Percentiles rank a stretch among this genome's conserved stretches.
These are phyloP conservation scores for Chymomyza amoena DNA, from an alignment of 2,888 invertebrate genomes.

Conservation along the genomic window DNA sequence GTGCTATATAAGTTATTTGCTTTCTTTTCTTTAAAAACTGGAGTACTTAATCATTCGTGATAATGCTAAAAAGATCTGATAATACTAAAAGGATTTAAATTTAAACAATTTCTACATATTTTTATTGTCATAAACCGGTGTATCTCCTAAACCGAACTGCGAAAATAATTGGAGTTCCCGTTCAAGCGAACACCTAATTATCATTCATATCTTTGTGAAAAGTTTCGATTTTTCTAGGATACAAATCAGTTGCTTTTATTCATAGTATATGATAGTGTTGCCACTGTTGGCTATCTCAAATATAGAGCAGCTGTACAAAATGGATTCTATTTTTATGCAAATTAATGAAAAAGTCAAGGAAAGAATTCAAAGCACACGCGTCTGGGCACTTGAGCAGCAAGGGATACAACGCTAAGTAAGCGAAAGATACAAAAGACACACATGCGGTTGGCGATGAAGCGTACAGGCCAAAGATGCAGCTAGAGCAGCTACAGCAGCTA, in stretches of 20 bases:
- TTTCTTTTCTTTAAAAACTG: too few species aligned
- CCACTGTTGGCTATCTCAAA: constrained; percentile 38
- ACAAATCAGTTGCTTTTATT: background rate
- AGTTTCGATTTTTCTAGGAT: background rate
- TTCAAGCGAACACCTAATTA: too few species aligned
- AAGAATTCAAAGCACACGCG: constrained; percentile 12
- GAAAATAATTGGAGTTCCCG: too few species aligned
- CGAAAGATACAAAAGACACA: constrained; percentile 3
- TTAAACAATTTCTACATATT: too few species aligned
- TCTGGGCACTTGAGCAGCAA: background rate
- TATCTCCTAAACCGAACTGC: too few species aligned
- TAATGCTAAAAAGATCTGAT: too few species aligned
- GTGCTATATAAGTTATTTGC: too few species aligned
- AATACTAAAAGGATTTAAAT: too few species aligned
- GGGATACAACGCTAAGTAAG: background rate
- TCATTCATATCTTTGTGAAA: too few species aligned
- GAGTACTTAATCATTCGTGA: too few species aligned
- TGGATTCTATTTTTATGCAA: constrained; percentile 65
- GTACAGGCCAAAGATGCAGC: constrained; percentile 1
- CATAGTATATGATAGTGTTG: background rate
- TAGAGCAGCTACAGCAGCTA: constrained; percentile 16
- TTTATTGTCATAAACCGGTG: too few species aligned
- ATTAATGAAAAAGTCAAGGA: constrained; percentile 41
- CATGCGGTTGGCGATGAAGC: background rate
- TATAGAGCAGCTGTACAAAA: constrained; percentile 49